Percentiles rank a stretch among this genome's conserved stretches.
These are phyloP conservation scores for Romanomermis culicivorax DNA, from an alignment of 2,888 invertebrate species.

Conservation along the genomic window DNA sequence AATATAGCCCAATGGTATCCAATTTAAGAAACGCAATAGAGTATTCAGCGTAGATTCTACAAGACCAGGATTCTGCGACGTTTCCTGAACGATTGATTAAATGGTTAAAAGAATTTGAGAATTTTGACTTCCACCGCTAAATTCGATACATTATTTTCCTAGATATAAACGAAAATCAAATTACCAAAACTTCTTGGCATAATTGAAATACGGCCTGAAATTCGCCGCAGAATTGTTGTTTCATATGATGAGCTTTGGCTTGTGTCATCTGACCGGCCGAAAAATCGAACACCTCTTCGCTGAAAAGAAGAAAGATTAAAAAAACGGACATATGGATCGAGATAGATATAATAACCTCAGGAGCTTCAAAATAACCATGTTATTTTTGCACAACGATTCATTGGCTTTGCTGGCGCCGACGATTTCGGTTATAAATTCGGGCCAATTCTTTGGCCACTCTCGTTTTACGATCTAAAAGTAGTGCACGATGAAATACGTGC, in stretches of 20 bases:
- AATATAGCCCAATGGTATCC: constrained; percentile 99
- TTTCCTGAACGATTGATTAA: constrained; percentile 40
- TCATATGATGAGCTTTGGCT: constrained; percentile 92
- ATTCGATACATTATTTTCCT: too few species aligned
- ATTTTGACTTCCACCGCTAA: not conserved
- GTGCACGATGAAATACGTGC: constrained; percentile 8
- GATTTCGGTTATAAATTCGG: constrained; percentile 92
- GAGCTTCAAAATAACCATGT: constrained; percentile 91
- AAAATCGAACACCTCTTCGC: constrained; percentile 98
- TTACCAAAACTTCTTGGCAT: constrained; percentile 76
- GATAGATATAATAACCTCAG: constrained; percentile 38
- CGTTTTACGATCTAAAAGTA: constrained; percentile 60
- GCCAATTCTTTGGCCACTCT: constrained; percentile 99
- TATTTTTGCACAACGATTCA: constrained; percentile 95
- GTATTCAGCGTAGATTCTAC: constrained; percentile 91
- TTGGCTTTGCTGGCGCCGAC: constrained; percentile 97
- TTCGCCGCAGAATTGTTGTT: constrained; percentile 97
- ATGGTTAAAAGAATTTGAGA: not conserved
- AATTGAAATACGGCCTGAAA: constrained; percentile 94
- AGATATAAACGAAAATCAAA: constrained; percentile 15
- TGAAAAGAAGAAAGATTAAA: constrained; percentile 21
- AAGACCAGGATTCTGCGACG: constrained; percentile 83
- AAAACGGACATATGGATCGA: constrained; percentile 3
- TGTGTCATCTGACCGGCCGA: constrained; percentile 93
- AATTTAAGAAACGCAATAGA: constrained; percentile 79